Evolutionary conservation across 2,797 vertebrate genomes (phyloP).

Genomic region (Platyrinchus mystaceus): DNA sequence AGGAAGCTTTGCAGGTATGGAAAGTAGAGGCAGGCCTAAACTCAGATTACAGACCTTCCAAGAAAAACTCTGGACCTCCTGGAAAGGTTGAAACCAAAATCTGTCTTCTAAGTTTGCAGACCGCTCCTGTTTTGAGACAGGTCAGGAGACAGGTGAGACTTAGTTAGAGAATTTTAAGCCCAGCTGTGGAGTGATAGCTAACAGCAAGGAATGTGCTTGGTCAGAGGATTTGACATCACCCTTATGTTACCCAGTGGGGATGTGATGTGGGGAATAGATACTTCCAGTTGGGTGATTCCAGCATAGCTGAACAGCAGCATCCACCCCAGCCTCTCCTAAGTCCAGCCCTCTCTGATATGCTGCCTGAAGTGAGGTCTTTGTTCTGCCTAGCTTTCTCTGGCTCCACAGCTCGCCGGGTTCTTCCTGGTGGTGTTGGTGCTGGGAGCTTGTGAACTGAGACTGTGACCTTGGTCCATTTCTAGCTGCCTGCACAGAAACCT

Average conservation of each 20-base stretch:
- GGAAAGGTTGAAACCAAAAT: constrained; percentile 20
- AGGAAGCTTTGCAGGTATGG: not conserved
- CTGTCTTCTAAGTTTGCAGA: constrained; percentile 1
- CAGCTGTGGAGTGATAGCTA: not conserved
- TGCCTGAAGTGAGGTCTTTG: not conserved
- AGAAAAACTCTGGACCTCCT: not conserved
- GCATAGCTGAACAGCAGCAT: not conserved
- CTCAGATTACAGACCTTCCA: not conserved
- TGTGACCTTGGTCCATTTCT: not conserved
- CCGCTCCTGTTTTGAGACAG: not conserved
- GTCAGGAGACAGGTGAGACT: not conserved
- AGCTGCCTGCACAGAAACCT: not conserved
- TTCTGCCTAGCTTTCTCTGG: not conserved
- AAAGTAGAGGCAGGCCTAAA: constrained; percentile 1
- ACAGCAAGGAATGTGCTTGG: not conserved
- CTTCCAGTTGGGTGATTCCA: not conserved
- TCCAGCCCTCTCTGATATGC: not conserved
- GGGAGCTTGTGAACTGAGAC: not conserved
- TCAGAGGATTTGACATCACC: not conserved
- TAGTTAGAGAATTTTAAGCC: constrained; percentile 13
- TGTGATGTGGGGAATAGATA: not conserved
- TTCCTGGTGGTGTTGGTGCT: not conserved
- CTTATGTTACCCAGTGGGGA: not conserved
- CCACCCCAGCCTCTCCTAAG: not conserved
- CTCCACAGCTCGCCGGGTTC: not conserved